A percentile compares a stretch with the other conserved stretches of the same genome.
Evolutionary conservation across 2,797 vertebrate genomes (phyloP).

Genomic region (Acanthornis magna): DNA sequence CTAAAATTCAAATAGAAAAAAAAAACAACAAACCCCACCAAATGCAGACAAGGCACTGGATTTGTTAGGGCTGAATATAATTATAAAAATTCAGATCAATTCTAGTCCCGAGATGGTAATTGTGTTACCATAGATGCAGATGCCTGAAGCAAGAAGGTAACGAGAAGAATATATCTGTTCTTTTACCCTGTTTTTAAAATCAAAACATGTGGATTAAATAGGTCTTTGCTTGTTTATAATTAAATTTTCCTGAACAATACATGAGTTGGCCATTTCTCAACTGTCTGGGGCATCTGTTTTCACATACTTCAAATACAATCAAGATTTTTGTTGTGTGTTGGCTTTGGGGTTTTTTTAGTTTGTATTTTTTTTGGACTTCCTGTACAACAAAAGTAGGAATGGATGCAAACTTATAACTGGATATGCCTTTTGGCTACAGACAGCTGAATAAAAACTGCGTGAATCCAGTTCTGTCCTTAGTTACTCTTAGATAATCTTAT

Average conservation of each 20-base stretch:
- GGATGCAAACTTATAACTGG: background rate
- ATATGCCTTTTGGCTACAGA: background rate
- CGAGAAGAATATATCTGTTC: background rate
- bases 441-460: background rate
- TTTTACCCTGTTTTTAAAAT: background rate
- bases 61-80: background rate
- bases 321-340: background rate
- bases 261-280: slow-evolving; percentile 20
- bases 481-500: background rate
- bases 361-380: background rate
- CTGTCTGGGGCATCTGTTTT: slow-evolving; percentile 39
- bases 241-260: slow-evolving; percentile 20
- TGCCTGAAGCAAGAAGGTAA: slow-evolving; percentile 2
- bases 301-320: slow-evolving; percentile 26
- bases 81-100: background rate
- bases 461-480: background rate
- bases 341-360: background rate
- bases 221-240: slow-evolving; percentile 30
- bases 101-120: background rate
- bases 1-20: background rate
- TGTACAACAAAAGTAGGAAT: background rate
- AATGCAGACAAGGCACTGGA: background rate
- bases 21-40: background rate
- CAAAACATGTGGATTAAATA: slow-evolving; percentile 18
- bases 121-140: background rate